Base-by-base conservation (phyloP, 1,140 invertebrate genomes). In the Solen grandis region DNA sequence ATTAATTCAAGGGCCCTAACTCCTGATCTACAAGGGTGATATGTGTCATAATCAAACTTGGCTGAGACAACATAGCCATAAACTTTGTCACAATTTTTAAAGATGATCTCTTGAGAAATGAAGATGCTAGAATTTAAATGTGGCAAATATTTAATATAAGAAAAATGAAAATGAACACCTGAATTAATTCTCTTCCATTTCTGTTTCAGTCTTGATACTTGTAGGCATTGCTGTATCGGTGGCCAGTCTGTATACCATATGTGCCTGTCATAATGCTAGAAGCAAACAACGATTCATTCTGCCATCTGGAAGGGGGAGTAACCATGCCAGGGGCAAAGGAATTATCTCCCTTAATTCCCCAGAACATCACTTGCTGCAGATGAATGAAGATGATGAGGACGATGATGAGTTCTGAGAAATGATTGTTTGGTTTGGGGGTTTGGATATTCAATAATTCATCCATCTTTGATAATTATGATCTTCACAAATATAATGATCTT, bases 141-240 rank as follows among this genome's bases (percentile, higher is more conserved):
- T n/a, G n/a, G 25, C 60, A 57, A 13, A 29, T 22, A 27, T 14
- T 41, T 25, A 27, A 27, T n/a, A 38, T 57, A 60, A 50, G 35
- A 4, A 19, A 29, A 14, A 57, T 36, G 25, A 19, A 60, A 35
- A 33, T 19, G 25, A 10, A 19, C 10, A 27, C 16, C 16, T 72
- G 16, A 57, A 29, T 57, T 19, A 41, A 27, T 54, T 59, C 14
- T 66, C 3, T 66, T 62, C 55, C n/a, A n/a, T n/a, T n/a, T 60
- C 27, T 80, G 22, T 81, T 75, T 70, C 69, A 85, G 84, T 85
- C 66, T 50, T 85, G 38, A 46, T 83, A 0, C 35, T 82, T n/a
- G 60, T 85, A 41, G 70, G 75, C n/a, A 31, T 83, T 16, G 65
- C 78, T 38, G 69, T 79, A 0, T 68, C 62, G 13, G 35, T 85